Conservation (phyloP, 1,140 invertebrate species). For the Limonius californicus region DNA sequence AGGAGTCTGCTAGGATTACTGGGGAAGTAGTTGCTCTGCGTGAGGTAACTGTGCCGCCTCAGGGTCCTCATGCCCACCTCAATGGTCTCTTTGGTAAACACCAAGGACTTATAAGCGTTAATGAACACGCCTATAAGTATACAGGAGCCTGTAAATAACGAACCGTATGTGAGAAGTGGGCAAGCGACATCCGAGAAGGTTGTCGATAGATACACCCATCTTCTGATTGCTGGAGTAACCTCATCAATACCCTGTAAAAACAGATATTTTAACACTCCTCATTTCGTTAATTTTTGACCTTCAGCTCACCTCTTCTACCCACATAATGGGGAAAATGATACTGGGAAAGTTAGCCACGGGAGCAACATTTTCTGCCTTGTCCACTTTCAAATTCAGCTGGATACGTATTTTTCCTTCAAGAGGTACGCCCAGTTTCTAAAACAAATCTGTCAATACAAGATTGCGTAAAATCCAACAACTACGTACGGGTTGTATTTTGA, state of each 20-base stretch:
- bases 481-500: conserved; percentile 84
- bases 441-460: conserved; percentile 31
- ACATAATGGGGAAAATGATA: conserved; percentile 82
- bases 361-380: conserved; percentile 65
- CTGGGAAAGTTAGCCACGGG: conserved; percentile 71
- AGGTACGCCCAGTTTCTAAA: conserved; percentile 81
- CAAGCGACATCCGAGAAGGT: conserved; percentile 66
- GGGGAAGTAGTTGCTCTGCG: conserved; percentile 36
- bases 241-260: conserved; percentile 70
- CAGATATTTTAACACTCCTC: not conserved
- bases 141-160: conserved; percentile 63
- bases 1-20: not conserved
- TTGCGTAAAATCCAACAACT: not conserved
- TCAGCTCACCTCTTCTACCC: conserved; percentile 86
- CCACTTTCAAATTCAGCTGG: conserved; percentile 77
- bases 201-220: conserved; percentile 74
- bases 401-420: conserved; percentile 76
- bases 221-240: conserved; percentile 66
- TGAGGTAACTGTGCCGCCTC: conserved; percentile 63
- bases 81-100: conserved; percentile 71
- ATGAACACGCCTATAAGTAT: conserved; percentile 63
- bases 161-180: conserved; percentile 65
- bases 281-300: too few species aligned
- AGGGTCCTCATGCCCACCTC: conserved; percentile 69
- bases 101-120: conserved; percentile 68